Evolutionary conservation across 2,888 invertebrate genomes (phyloP).

Genomic region (Hypomecis punctinalis): DNA sequence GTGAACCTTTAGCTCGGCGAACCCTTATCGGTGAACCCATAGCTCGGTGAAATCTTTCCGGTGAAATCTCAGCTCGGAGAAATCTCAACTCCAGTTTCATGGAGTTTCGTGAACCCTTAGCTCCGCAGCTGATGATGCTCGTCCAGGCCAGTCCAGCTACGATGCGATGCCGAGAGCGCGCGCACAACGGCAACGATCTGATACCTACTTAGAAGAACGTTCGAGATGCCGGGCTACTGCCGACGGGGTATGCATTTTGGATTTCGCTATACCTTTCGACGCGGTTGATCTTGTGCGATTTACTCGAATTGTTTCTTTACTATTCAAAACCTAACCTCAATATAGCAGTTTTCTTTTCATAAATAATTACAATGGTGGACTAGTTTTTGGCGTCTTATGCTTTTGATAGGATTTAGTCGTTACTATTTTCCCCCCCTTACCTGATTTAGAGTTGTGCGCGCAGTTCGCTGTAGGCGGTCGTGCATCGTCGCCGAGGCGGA

Average conservation of each 20-base stretch:
- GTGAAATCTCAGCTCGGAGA: too few relatives aligned
- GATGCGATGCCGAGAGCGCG: conserved; percentile 38
- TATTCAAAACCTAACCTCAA: neutral
- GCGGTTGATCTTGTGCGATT: conserved; percentile 2
- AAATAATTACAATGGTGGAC: neutral
- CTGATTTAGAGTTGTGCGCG: conserved; percentile 24
- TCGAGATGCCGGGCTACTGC: conserved; percentile 1
- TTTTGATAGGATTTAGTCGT: neutral
- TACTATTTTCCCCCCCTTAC: neutral
- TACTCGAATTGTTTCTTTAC: neutral
- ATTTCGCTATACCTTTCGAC: conserved; percentile 17
- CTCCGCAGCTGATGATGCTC: conserved; percentile 22
- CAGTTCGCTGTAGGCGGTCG: conserved; percentile 49
- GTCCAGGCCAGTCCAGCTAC: conserved; percentile 34
- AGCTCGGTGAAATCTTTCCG: too few relatives aligned
- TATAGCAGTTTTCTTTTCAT: neutral
- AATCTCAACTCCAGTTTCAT: neutral
- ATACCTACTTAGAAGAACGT: neutral
- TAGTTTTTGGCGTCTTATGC: neutral
- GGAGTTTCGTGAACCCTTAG: neutral
- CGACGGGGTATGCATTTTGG: conserved; percentile 24
- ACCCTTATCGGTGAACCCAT: too few relatives aligned
- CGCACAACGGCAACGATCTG: conserved; percentile 23
- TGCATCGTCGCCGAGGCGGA: conserved; percentile 71
- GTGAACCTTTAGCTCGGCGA: too few relatives aligned